Evolutionary conservation across 2,888 invertebrate genomes (phyloP), one percentile per base, ranked within the genome.

Genomic region (Drosophila maculinotata): DNA sequence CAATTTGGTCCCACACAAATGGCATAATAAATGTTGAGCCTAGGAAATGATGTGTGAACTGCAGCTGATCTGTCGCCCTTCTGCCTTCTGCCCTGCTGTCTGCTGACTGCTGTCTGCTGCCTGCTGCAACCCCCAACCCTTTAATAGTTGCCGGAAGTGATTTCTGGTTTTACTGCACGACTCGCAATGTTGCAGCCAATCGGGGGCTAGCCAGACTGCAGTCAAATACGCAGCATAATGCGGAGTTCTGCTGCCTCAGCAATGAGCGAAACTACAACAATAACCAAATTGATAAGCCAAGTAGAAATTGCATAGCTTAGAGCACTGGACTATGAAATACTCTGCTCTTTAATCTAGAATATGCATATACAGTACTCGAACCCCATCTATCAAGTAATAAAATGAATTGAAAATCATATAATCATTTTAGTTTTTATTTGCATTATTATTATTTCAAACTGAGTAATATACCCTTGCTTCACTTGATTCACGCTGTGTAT

Each of bases 1-100:
- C 76, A 82, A 81, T 81, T 82, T 65, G 71, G 74, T 76, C 64
- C 35, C 72, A 67, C 71, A 82, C 82, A 85, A 81, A 85, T 82
- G 83, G 80, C 76, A 76, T 82, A 79, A 71, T 74, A 79, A 81
- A 82, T 82, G 86, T 66, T 69, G 62, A 77, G 78, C 63, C 49
- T 67, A 65, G 74, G 80, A 70, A 85, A 74, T 68, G 85, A 69
- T 76, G 86, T 85, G 85, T 75, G 82, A 76, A 74, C 64, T 69
- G 69, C 71, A 57, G 58, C 58, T 62, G 64, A 67, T 70, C 48
- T 23, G 36, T 39, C 31, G 14, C 39, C 54, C 51, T 48, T 3
- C 44, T 39, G n/a, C 28, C 41, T 48, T 10, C 26, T 9, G 15
- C 20, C 23, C 47, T 17, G 15, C 36, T 3, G 15, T 36, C 6